Conservation (phyloP, 2,113 vertebrate genomes). For the Cygnus buccinator region DNA sequence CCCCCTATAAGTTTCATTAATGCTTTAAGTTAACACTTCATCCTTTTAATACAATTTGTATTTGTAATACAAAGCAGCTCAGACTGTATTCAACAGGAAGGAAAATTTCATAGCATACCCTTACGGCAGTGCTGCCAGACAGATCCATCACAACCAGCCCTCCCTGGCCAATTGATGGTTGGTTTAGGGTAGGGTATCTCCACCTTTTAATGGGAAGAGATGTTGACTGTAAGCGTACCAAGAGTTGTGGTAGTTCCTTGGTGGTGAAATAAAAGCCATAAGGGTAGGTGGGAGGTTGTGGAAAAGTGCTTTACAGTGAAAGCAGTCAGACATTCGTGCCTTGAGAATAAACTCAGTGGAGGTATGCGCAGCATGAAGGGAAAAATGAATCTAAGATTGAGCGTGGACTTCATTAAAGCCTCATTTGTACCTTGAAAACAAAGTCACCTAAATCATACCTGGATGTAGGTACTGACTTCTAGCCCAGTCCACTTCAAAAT, state of each 20-base stretch:
- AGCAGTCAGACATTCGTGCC: not conserved
- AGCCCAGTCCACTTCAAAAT: not conserved
- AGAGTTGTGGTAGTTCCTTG: not conserved
- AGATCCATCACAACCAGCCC: not conserved
- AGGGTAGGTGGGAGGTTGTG: not conserved
- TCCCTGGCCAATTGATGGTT: not conserved
- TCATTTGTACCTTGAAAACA: not conserved
- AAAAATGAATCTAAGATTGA: not conserved
- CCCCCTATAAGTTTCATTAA: not conserved
- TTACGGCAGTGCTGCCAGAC: not conserved
- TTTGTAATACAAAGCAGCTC: not conserved
- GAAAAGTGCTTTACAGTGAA: not conserved
- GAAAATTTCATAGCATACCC: not conserved
- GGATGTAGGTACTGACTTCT: not conserved
- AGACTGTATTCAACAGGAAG: not conserved
- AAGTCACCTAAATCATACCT: rapidly evolving
- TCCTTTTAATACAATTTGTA: not conserved
- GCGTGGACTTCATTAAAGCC: not conserved
- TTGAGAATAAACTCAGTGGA: not conserved
- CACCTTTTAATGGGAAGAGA: not conserved
- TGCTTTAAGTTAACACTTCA: not conserved
- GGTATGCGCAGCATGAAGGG: not conserved
- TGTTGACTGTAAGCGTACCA: not conserved
- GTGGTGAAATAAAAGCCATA: not conserved
- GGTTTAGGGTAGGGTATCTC: not conserved